Percentiles rank a stretch among this genome's conserved stretches.
Conservation (phyloP, 2,888 invertebrate species). For the Galerucella pusilla region DNA sequence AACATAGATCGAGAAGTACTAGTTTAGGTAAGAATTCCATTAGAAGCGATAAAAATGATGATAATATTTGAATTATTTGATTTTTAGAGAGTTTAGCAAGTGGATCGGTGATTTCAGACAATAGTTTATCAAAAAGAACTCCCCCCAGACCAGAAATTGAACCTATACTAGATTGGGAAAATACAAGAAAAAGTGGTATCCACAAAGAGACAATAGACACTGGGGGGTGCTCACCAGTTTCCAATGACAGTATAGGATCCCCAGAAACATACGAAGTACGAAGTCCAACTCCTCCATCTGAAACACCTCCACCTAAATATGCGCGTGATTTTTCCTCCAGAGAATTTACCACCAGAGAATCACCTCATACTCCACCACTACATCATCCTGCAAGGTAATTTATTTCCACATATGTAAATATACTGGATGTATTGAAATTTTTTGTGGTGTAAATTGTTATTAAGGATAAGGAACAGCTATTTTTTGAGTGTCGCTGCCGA, state of each 20-base stretch:
- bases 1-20: slow-evolving; percentile 75
- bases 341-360: slow-evolving; percentile 64
- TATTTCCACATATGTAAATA: not conserved
- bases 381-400: slow-evolving; percentile 41
- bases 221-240: slow-evolving; percentile 63
- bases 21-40: slow-evolving; percentile 66
- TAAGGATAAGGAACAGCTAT: too few species aligned
- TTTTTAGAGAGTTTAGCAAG: slow-evolving; percentile 37
- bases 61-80: not conserved
- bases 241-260: slow-evolving; percentile 63
- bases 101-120: slow-evolving; percentile 38
- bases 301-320: slow-evolving; percentile 37
- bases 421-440: too few species aligned
- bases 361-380: slow-evolving; percentile 76
- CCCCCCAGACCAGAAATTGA: slow-evolving; percentile 54
- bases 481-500: too few species aligned
- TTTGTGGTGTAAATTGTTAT: too few species aligned
- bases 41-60: not conserved
- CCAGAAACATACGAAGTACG: slow-evolving; percentile 56
- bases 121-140: slow-evolving; percentile 44
- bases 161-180: slow-evolving; percentile 61
- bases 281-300: slow-evolving; percentile 56
- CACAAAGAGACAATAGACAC: slow-evolving; percentile 55
- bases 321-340: slow-evolving; percentile 25
- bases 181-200: slow-evolving; percentile 7